Conservation (phyloP, 2,888 invertebrate genomes). For the Sthenelais limicola region DNA sequence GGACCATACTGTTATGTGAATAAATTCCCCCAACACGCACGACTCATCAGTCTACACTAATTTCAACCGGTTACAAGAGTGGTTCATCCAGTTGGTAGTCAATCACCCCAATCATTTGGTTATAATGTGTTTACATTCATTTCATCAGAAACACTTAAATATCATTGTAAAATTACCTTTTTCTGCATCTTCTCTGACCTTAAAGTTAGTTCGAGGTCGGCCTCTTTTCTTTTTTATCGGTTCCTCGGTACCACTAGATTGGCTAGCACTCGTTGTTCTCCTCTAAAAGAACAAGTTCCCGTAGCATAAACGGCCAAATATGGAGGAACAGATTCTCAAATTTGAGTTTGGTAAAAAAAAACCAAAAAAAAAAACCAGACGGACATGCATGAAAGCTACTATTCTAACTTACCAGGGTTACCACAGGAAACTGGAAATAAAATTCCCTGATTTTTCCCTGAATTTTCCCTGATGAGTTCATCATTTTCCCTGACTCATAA, state of each 20-base stretch:
- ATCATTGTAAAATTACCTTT: no score
- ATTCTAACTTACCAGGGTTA: not conserved
- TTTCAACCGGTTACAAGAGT: no score
- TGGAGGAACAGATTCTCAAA: not conserved
- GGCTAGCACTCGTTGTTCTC: slow-evolving; percentile 23
- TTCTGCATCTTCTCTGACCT: slow-evolving; percentile 7
- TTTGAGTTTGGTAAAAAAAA: not conserved
- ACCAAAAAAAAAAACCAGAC: not conserved
- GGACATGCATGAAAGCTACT: not conserved
- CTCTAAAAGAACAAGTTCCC: not conserved
- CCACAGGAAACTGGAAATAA: not conserved
- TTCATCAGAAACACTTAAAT: no score
- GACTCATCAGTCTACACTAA: no score
- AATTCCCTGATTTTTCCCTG: no score
- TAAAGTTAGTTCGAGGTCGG: slow-evolving; percentile 27
- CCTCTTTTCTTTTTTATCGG: slow-evolving; percentile 29
- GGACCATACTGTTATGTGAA: no score
- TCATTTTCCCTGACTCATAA: no score
- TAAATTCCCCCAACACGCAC: no score
- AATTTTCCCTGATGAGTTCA: no score
- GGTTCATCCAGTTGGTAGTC: no score
- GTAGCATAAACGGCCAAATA: not conserved
- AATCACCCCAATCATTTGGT: no score
- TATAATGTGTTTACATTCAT: no score
- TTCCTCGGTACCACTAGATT: slow-evolving; percentile 31